Evolutionary conservation across 2,113 vertebrate genomes (phyloP).

Genomic region (Tupaia chinensis): DNA sequence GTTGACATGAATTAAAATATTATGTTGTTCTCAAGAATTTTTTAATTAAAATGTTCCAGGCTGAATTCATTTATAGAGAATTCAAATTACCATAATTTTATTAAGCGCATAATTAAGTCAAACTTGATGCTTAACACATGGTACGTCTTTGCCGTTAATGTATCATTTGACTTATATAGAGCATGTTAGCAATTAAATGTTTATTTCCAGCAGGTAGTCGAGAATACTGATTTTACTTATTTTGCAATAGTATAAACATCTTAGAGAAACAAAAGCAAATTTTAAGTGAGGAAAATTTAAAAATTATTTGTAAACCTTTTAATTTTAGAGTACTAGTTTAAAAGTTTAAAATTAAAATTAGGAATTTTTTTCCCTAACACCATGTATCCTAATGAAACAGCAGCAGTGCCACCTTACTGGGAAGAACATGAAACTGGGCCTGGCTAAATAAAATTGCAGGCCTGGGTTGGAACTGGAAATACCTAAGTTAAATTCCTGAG

Average conservation of each 20-base stretch:
- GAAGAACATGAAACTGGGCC: background rate
- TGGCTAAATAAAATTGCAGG: background rate
- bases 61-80: background rate
- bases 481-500: background rate
- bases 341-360: conserved; percentile 40
- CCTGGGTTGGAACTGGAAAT: background rate
- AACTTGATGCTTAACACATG: background rate
- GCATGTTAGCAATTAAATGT: background rate
- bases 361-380: background rate
- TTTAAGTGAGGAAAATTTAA: conserved; percentile 24
- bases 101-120: background rate
- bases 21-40: background rate
- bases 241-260: background rate
- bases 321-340: background rate
- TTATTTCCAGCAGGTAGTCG: background rate
- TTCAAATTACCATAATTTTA: conserved; percentile 28
- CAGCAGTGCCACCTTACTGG: background rate
- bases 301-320: conserved; percentile 35
- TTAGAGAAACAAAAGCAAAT: conserved; percentile 12
- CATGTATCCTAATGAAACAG: background rate
- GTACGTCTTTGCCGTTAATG: background rate
- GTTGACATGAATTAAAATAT: background rate
- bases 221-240: conserved; percentile 54
- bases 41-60: background rate
- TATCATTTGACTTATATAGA: conserved; percentile 20